These are phyloP conservation scores for Ciconia boyciana DNA, from an alignment of 2,113 vertebrate genomes.

Conservation along the genomic window DNA sequence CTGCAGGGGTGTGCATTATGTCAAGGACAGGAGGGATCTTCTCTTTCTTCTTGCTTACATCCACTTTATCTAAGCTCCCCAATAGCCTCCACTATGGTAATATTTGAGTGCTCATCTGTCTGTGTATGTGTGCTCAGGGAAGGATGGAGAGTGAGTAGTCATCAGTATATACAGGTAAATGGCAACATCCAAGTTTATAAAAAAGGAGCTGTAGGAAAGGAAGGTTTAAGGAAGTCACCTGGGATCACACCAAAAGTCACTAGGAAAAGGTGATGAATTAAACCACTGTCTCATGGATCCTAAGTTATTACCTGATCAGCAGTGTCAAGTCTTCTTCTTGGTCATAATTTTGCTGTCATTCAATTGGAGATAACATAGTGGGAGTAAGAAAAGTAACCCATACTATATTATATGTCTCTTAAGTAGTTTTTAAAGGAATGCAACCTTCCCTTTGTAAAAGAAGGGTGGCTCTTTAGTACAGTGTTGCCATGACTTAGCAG, in stretches of 20 bases:
- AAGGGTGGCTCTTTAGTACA: neutral
- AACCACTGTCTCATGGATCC: neutral
- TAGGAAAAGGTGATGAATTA: neutral
- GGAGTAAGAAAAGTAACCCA: neutral
- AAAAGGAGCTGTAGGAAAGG: neutral
- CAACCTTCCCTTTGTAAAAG: neutral
- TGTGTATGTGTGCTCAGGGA: neutral
- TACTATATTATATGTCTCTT: neutral
- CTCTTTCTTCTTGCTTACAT: neutral
- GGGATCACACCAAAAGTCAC: neutral
- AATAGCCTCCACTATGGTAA: neutral
- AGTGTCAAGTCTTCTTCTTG: neutral
- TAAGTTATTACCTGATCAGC: neutral
- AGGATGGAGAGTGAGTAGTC: neutral
- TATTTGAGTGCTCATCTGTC: neutral
- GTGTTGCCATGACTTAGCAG: neutral
- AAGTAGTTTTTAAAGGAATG: neutral
- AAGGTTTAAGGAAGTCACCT: neutral
- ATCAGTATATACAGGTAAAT: neutral
- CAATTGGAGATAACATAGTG: neutral
- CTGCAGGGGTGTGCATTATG: neutral
- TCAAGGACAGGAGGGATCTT: neutral
- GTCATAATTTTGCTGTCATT: neutral
- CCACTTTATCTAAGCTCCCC: neutral
- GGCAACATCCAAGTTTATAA: neutral